Conservation (phyloP, 2,888 invertebrate genomes). For the Omphaloscelis lunosa region DNA sequence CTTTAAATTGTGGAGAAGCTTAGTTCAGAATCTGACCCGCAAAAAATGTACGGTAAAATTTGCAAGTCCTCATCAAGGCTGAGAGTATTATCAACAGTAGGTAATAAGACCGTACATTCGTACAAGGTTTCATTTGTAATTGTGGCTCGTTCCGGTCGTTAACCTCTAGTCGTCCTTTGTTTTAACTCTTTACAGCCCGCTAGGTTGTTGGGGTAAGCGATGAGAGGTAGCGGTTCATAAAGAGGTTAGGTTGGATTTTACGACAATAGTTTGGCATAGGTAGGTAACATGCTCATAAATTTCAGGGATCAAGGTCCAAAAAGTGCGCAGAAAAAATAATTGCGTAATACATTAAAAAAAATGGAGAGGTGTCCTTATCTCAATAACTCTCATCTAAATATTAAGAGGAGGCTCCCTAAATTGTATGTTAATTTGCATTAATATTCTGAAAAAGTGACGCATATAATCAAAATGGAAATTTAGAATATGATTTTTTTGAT, state of each 20-base stretch:
- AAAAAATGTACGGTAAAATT: constrained; percentile 45
- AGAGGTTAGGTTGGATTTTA: neutral
- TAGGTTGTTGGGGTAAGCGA: constrained; percentile 14
- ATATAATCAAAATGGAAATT: too few species aligned
- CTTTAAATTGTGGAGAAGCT: constrained; percentile 24
- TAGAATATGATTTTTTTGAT: too few species aligned
- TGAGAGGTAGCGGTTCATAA: constrained; percentile 40
- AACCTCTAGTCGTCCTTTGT: constrained; percentile 62
- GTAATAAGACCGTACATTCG: constrained; percentile 40
- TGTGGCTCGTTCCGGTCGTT: constrained; percentile 65
- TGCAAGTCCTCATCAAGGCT: constrained; percentile 34
- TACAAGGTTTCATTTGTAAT: constrained; percentile 65
- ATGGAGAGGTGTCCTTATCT: neutral
- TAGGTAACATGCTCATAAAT: neutral
- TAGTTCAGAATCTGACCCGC: constrained; percentile 24
- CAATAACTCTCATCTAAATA: neutral
- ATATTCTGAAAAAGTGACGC: too few species aligned
- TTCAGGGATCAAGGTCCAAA: neutral
- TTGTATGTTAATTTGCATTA: too few species aligned
- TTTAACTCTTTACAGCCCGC: constrained; percentile 61
- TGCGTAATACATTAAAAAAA: neutral
- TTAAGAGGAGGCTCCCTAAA: neutral
- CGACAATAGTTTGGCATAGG: neutral
- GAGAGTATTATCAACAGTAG: constrained; percentile 55
- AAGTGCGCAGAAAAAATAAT: neutral